Evolutionary conservation across 1,140 invertebrate genomes (phyloP).

Genomic region (Aphaenogaster floridana): DNA sequence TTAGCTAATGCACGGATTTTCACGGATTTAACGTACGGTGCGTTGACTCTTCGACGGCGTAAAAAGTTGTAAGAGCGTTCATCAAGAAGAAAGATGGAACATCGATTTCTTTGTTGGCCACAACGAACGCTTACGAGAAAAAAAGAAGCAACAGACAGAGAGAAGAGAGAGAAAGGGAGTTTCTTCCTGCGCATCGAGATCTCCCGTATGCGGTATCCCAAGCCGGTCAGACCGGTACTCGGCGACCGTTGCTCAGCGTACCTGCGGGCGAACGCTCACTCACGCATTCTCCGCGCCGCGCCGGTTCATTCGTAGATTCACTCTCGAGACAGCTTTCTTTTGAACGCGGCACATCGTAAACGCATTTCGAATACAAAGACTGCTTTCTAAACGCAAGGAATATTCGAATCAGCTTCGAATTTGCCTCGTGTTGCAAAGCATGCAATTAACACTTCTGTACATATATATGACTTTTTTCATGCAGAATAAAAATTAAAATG

Average conservation of each 20-base stretch:
- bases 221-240: slow-evolving; percentile 82
- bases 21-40: slow-evolving; percentile 4
- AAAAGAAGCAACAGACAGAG: neutral
- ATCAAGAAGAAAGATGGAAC: slow-evolving; percentile 30
- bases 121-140: slow-evolving; percentile 23
- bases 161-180: slow-evolving; percentile 9
- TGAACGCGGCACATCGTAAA: neutral
- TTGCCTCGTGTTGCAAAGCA: neutral
- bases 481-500: slow-evolving; percentile 1
- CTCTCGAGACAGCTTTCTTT: slow-evolving; percentile 14
- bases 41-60: slow-evolving; percentile 47
- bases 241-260: slow-evolving; percentile 65
- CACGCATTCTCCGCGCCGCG: slow-evolving; percentile 36
- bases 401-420: neutral
- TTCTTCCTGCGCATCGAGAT: slow-evolving; percentile 65
- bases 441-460: neutral
- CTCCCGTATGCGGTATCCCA: slow-evolving; percentile 74
- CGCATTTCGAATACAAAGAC: neutral
- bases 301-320: slow-evolving; percentile 23
- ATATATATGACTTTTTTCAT: neutral
- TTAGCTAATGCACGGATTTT: slow-evolving; percentile 4
- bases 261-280: slow-evolving; percentile 63
- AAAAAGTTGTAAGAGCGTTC: slow-evolving; percentile 37
- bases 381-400: neutral
- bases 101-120: slow-evolving; percentile 72